Base-by-base conservation (phyloP, 2,113 vertebrate genomes). In the Lates calcarifer region DNA sequence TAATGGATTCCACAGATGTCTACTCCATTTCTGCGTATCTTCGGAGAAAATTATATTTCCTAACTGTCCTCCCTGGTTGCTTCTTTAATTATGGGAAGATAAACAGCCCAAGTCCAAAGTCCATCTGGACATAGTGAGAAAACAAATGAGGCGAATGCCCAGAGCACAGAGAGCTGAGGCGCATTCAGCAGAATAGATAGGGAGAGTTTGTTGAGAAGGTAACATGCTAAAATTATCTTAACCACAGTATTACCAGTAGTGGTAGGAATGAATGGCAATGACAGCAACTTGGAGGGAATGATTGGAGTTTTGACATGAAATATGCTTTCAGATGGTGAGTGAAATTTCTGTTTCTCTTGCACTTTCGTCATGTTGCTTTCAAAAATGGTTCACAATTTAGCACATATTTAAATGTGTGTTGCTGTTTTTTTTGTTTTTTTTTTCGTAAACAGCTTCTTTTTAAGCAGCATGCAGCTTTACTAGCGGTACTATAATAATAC, bases 41-140 rank as follows among this genome's bases (percentile, higher is more conserved):
- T 18, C 3, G 5, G 6, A 11, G 13, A 55, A 22, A 18, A 5
- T 0, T 4, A 80, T 4, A 24, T 63, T 56, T 39, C 35, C 49
- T 22, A 26, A 47, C 28, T 41, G 37, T 14, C 56, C 15, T 3
- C 1, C 26, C 14, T 5, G 3, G 43, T 22, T 10, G 8, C 7
- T 26, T 70, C 11, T 78, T 29, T 29, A 62, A 58, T 67, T 53
- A 70, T 20, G 7, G 26, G 24, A 65, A 17, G 37, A 81, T 71
- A 89, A 85, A 89, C 72, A 81, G 28, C 53, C 1, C 2, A 8
- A 18, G 88, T 29, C 7, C 87, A 90, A 94, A 93, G 91, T 93
- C 86, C 91, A 82, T 3, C 35, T 51, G 76, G 43, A 53, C 41
- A 17, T 20, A 14, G 64, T 2, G 37, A 33, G 37, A 39, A 79